Base-by-base conservation (phyloP, 2,113 vertebrate genomes). In the Platichthys flesus region DNA sequence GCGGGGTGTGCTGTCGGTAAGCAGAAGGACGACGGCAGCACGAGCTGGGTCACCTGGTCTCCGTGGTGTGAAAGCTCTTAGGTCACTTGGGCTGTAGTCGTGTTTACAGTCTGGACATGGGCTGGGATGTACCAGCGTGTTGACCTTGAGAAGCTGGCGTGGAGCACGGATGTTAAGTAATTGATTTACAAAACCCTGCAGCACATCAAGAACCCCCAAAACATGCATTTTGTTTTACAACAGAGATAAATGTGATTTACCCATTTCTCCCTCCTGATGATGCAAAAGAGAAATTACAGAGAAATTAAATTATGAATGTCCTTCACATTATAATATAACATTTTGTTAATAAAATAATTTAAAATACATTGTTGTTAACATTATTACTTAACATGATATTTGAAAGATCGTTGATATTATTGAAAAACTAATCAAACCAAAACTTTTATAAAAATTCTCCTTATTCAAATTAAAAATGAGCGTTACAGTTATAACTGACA, bases 1-100 rank as follows among this genome's bases (percentile, higher is more conserved):
- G 71, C 56, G 54, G 51, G 83, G 76, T 60, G 54, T 59, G 61
- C 71, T 55, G 9, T 42, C 65, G 84, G 77, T 74, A 79, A 68
- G 42, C 35, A 57, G 61, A 37, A 40, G 47, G 68, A 52, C 31
- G 31, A 2, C 72, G 68, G 70, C 84, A 54, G 73, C 51, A 5
- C 18, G 66, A 49, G 73, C 62, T 13, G 37, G 31, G 62, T 76
- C 52, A 76, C 47, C 58, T 12, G 58, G 54, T 67, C 70, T 78
- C 70, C 23, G 58, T 2, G 15, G 70, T 72, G 42, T 71, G 60
- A 65, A 20, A 61, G 68, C 45, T 79, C 52, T 24, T 0, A 24
- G 23, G 67, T 60, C 42, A 60, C 2, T 45, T 40, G 26, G 66
- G 51, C 59, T 28, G 49, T 0, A 4, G 47, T 26, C 26, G 63